These are phyloP conservation scores for Cottus gobio DNA, from an alignment of 2,113 vertebrate genomes.

Conservation along the genomic window DNA sequence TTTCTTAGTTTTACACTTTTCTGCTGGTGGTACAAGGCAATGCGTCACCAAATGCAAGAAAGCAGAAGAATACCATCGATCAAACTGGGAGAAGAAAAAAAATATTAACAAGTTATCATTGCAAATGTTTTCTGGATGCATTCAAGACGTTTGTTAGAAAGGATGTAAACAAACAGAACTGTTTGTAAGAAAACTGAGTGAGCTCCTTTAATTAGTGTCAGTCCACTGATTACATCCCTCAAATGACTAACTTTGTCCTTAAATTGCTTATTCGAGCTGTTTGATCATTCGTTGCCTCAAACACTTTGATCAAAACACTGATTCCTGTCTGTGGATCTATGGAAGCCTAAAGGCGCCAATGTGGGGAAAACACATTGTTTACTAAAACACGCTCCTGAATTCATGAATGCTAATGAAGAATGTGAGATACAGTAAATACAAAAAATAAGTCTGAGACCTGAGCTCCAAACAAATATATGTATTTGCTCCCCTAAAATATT, in stretches of 20 bases:
- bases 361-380: neutral
- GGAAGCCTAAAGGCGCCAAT: neutral
- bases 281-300: neutral
- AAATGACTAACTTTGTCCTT: neutral
- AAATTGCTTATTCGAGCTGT: neutral
- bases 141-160: neutral
- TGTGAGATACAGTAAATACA: neutral
- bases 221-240: neutral
- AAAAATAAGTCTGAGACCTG: neutral
- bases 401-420: neutral
- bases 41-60: neutral
- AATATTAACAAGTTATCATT: neutral
- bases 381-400: neutral
- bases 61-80: neutral
- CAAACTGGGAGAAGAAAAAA: neutral
- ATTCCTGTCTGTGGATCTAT: neutral
- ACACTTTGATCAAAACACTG: neutral
- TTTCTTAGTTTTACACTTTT: neutral
- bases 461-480: neutral
- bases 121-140: neutral
- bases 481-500: neutral
- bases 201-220: neutral
- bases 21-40: neutral
- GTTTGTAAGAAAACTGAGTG: neutral
- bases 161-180: neutral